phyloP scores from a whole-genome alignment of 2,797 vertebrate species.

The Pterois miles region DNA sequence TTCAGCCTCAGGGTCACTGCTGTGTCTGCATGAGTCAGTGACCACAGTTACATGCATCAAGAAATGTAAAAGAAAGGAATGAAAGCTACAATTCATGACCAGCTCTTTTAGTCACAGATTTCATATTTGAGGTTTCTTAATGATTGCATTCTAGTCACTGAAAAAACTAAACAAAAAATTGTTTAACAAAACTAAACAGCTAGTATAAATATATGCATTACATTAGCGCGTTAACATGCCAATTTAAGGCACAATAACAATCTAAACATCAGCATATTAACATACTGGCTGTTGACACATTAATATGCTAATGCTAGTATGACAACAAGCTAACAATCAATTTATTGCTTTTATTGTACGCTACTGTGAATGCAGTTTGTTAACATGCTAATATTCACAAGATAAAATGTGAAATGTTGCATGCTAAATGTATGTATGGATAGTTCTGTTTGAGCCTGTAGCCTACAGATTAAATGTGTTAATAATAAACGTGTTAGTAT shows the following conservation, averaged over 20 bases:
- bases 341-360: background rate
- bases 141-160: background rate
- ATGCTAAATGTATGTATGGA: background rate
- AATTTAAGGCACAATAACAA: background rate
- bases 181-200: background rate
- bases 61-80: constrained; percentile 12
- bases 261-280: background rate
- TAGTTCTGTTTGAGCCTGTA: too few species aligned
- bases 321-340: background rate
- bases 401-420: background rate
- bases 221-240: background rate
- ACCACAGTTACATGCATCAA: constrained; percentile 20
- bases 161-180: background rate
- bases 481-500: too few species aligned
- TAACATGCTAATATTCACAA: background rate
- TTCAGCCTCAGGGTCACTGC: constrained; percentile 29
- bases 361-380: background rate
- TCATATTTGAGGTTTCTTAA: background rate
- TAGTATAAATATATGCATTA: background rate
- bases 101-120: background rate
- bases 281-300: rapidly evolving
- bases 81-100: background rate
- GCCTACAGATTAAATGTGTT: too few species aligned
- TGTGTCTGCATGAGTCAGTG: constrained; percentile 40
- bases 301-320: background rate